phyloP scores from a whole-genome alignment of 2,888 invertebrate species.

The Rhamphomyia laevipes region DNA sequence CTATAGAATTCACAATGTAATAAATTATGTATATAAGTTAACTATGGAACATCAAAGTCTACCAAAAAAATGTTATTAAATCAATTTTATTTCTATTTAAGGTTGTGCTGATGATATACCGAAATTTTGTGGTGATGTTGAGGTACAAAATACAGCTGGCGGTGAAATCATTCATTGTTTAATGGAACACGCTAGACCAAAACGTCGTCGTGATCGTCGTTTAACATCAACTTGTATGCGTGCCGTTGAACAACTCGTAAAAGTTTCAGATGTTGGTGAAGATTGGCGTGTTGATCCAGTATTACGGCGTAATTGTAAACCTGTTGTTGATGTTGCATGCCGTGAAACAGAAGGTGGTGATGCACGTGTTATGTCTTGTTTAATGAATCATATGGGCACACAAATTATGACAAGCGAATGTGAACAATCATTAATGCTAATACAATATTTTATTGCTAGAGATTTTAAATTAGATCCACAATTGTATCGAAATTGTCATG shows the following conservation, averaged over 20 bases:
- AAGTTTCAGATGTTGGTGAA: conserved; percentile 84
- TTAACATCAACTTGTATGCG: conserved; percentile 61
- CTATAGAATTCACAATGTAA: too few relatives aligned
- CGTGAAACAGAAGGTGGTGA: conserved; percentile 60
- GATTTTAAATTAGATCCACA: conserved; percentile 88
- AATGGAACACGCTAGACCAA: conserved; percentile 72
- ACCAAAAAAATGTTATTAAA: not conserved
- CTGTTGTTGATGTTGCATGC: conserved; percentile 70
- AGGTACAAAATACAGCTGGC: conserved; percentile 41
- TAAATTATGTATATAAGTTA: too few relatives aligned
- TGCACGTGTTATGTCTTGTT: conserved; percentile 78
- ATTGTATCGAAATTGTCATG: conserved; percentile 74
- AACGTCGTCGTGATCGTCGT: conserved; percentile 46
- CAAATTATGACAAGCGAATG: conserved; percentile 74
- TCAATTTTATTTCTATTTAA: not conserved
- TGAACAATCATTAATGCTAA: conserved; percentile 82
- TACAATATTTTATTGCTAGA: conserved; percentile 93
- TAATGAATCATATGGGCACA: conserved; percentile 84
- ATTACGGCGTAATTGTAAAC: conserved; percentile 71
- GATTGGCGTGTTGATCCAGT: conserved; percentile 94
- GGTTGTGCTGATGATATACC: conserved; percentile 76
- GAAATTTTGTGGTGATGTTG: conserved; percentile 59
- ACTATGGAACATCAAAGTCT: too few relatives aligned
- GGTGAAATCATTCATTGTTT: conserved; percentile 92
- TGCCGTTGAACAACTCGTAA: conserved; percentile 67